phyloP scores from a whole-genome alignment of 2,113 vertebrate genomes.

The Aegithalos caudatus region DNA sequence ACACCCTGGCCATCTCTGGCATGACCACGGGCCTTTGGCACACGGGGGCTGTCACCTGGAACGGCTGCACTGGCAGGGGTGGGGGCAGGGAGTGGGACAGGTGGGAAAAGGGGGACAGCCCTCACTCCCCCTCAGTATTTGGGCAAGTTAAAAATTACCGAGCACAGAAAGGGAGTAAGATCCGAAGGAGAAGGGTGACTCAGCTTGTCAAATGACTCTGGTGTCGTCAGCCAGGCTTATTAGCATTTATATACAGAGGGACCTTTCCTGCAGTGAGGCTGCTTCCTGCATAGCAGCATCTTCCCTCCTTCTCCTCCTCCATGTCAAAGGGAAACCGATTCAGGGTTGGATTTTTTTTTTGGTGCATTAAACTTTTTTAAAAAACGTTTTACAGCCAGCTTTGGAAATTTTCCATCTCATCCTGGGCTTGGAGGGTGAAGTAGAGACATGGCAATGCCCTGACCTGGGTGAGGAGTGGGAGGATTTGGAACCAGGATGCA shows the following conservation, averaged over 20 bases:
- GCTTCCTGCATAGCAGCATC: neutral
- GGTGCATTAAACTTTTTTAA: neutral
- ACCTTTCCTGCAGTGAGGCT: neutral
- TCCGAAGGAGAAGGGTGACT: neutral
- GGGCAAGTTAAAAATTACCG: neutral
- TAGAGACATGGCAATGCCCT: rapidly evolving
- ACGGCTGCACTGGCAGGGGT: neutral
- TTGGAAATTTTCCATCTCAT: neutral
- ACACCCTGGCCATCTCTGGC: neutral
- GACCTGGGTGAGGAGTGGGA: rapidly evolving
- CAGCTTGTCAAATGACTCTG: neutral
- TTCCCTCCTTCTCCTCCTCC: neutral
- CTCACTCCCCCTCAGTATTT: neutral
- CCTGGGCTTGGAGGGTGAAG: neutral
- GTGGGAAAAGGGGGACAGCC: neutral
- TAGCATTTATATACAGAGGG: neutral
- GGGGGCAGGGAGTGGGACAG: neutral
- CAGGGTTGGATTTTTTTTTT: neutral
- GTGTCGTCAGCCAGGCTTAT: neutral
- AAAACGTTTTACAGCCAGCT: neutral
- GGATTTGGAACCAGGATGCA: neutral
- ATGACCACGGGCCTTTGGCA: neutral
- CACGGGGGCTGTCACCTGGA: neutral
- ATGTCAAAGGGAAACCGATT: neutral
- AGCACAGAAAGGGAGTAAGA: neutral